Evolutionary conservation across 2,797 vertebrate species (phyloP).

Genomic region (Pristis pectinata): DNA sequence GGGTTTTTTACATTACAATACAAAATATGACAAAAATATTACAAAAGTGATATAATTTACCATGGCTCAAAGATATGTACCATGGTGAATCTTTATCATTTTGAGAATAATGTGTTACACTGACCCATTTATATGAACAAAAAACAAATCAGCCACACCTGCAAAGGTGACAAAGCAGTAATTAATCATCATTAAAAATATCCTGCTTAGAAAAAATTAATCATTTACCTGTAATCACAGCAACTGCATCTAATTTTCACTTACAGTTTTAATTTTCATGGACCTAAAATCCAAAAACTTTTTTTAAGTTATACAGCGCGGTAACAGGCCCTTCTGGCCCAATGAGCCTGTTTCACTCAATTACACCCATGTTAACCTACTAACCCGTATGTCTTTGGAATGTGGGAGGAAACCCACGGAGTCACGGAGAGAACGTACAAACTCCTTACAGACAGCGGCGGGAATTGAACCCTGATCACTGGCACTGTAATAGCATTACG

Average conservation of each 20-base stretch:
- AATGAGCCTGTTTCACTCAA: no score
- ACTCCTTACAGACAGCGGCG: no score
- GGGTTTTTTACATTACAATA: background rate
- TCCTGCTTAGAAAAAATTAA: background rate
- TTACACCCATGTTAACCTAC: no score
- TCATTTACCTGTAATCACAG: background rate
- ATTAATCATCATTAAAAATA: constrained; percentile 22
- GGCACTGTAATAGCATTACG: no score
- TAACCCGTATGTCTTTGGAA: no score
- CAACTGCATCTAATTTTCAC: background rate
- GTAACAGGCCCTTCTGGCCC: no score
- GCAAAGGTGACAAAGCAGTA: background rate
- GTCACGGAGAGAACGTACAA: no score
- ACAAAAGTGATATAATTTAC: background rate
- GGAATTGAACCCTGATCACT: no score
- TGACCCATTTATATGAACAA: constrained; percentile 34
- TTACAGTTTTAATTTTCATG: background rate
- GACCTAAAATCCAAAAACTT: background rate
- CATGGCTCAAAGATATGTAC: background rate
- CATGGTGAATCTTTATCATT: background rate
- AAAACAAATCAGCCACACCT: constrained; percentile 23
- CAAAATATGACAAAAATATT: background rate
- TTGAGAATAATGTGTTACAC: constrained; percentile 24
- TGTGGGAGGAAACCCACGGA: no score
- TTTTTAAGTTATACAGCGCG: no score